A percentile compares a stretch with the other conserved stretches of the same genome.
These are phyloP conservation scores for Aurelia aurita DNA, from an alignment of 30 jellyfish, hydroid and myxozoan genomes.

Conservation along the genomic window DNA sequence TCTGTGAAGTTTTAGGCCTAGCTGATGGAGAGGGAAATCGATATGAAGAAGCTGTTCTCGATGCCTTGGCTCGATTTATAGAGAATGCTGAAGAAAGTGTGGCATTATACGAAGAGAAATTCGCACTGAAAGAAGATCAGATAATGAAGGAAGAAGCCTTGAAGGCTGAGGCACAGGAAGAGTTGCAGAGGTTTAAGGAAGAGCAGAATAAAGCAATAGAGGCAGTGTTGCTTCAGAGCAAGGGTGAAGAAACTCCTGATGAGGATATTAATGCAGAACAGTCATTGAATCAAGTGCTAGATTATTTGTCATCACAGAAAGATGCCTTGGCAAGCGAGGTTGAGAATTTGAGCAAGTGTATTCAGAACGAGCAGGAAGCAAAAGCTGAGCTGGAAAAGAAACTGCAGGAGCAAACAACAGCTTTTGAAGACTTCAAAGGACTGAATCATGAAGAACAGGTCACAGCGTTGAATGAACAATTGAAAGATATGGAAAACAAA, in stretches of 20 bases:
- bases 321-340: neutral
- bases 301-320: neutral
- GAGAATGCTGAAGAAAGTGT: neutral
- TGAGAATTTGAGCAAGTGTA: neutral
- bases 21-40: neutral
- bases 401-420: constrained; percentile 10
- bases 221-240: neutral
- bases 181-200: neutral
- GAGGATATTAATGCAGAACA: too few relatives aligned
- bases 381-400: neutral
- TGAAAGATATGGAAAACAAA: constrained; percentile 24
- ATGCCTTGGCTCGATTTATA: neutral
- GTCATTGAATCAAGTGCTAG: neutral
- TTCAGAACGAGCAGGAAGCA: too few relatives aligned
- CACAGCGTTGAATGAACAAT: constrained; percentile 2
- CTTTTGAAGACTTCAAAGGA: constrained; percentile 38
- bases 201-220: constrained; percentile 1
- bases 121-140: neutral
- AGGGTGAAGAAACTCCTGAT: neutral
- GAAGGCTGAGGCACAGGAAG: neutral
- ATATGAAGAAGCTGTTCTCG: neutral
- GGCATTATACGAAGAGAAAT: neutral
- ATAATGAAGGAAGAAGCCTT: neutral
- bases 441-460: constrained; percentile 41
- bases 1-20: constrained; percentile 11